Conservation (phyloP, 1,140 invertebrate genomes). For the Ips typographus region DNA sequence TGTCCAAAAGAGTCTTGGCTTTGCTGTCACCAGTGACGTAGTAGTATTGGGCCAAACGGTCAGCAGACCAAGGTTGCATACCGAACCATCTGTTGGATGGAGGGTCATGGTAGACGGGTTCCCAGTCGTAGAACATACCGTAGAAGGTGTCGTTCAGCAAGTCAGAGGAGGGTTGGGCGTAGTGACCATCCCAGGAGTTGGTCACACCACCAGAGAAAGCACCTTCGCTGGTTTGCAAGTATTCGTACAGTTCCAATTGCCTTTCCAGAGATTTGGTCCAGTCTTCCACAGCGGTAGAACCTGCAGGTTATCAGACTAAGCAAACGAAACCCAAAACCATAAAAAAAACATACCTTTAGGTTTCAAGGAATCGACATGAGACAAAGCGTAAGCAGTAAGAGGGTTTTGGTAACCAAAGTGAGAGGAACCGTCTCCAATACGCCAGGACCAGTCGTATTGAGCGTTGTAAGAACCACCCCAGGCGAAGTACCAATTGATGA, state of each 20-base stretch:
- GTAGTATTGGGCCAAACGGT: slow-evolving; percentile 38
- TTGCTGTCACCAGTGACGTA: slow-evolving; percentile 36
- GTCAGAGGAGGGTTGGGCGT: slow-evolving; percentile 25
- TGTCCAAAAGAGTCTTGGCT: slow-evolving; percentile 24
- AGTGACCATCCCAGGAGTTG: slow-evolving; percentile 37
- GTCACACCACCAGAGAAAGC: slow-evolving; percentile 38
- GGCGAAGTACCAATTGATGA: slow-evolving; percentile 36
- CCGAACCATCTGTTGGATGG: slow-evolving; percentile 40
- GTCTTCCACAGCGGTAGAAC: slow-evolving; percentile 33
- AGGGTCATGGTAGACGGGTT: slow-evolving; percentile 38
- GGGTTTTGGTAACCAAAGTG: slow-evolving; percentile 41
- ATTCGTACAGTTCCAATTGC: slow-evolving; percentile 38
- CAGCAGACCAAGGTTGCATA: slow-evolving; percentile 40
- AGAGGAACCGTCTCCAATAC: slow-evolving; percentile 37
- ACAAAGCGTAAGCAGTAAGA: slow-evolving; percentile 33
- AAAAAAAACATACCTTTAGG: slow-evolving; percentile 23
- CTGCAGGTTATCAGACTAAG: not conserved
- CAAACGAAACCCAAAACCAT: too few relatives aligned
- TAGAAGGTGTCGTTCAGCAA: slow-evolving; percentile 35
- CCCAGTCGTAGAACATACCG: slow-evolving; percentile 40
- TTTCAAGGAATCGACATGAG: slow-evolving; percentile 28
- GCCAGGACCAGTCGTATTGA: slow-evolving; percentile 37
- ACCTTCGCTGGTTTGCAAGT: slow-evolving; percentile 34
- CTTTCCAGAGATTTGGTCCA: slow-evolving; percentile 31
- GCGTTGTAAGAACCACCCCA: slow-evolving; percentile 37